Evolutionary conservation across 2,888 invertebrate genomes (phyloP), one percentile per base, ranked within the genome.

Genomic region (Folsomia manolachei): DNA sequence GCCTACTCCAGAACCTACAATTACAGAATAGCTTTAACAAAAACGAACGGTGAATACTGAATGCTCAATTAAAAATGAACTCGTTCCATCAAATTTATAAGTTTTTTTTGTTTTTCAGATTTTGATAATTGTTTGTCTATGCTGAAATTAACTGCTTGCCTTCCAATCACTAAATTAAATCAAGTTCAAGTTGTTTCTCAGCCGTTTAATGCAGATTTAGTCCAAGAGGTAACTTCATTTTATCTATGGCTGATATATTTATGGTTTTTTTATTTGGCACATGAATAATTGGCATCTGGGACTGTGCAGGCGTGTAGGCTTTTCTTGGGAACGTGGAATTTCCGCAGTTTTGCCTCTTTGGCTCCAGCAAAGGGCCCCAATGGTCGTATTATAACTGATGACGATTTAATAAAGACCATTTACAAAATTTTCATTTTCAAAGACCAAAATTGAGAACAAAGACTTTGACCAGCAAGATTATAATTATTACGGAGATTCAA

Each of bases 311-410:
- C 76, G 0, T 74, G 71, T 65, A 70, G 66, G 66, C 1, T 77
- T n/a, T 78, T 78, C 66, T 11, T 79, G 11, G 79, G 79, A 27
- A 69, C 66, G n/a, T 71, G 71, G 70, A 65, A 79, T 61, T 77
- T 77, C 63, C 39, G 71, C 21, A 72, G 69, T 18, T 79, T 79
- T 71, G 69, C 72, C 53, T 9, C 39, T 39, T 39, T 39, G 4
- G 39, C 39, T 19, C 7, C 56, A 56, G 19, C 9, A 18, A 51
- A 51, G 18, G 9, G 51, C 51, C 9, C 51, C 51, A 51, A 51
- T 18, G 9, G 9, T 18, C 51, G 9, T 11, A 51, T 51, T 63
- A 7, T 63, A 24, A 25, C 7, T 2, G 62, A 63, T 1, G 70
- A 72, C 2, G 70, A 64, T 27, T 72, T 63, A 60, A 23, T 75